A percentile compares a stretch with the other conserved stretches of the same genome.
Evolutionary conservation across 2,888 invertebrate species (phyloP).

Genomic region (Eupsilia transversa): DNA sequence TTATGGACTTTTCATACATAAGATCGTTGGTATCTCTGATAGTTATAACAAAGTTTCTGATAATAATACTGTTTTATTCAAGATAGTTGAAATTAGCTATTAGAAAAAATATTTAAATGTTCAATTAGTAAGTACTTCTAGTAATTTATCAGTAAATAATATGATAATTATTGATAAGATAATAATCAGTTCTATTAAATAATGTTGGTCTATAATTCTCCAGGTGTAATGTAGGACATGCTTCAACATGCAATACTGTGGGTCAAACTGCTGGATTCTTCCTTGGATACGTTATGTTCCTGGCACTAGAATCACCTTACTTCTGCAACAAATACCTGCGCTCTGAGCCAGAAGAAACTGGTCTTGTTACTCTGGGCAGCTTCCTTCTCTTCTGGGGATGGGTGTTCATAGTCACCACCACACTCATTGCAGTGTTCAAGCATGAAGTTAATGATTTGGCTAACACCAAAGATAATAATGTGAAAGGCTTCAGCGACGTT

Average conservation of each 20-base stretch:
- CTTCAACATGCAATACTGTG: conserved; percentile 99
- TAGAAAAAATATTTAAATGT: no score
- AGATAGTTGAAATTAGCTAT: not conserved
- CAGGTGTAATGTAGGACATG: conserved; percentile 98
- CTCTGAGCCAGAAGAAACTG: conserved; percentile 92
- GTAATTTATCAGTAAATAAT: conserved; percentile 5
- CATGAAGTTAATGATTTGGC: conserved; percentile 91
- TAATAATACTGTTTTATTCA: not conserved
- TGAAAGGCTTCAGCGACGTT: conserved; percentile 84
- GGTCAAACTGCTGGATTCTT: conserved; percentile 99
- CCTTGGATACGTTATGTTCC: conserved; percentile 98
- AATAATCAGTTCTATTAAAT: not conserved
- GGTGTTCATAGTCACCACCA: conserved; percentile 97
- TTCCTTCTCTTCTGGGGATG: conserved; percentile 99
- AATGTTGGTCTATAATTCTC: conserved; percentile 67
- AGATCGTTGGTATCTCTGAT: not conserved
- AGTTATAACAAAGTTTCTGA: conserved; percentile 3
- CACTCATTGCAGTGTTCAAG: conserved; percentile 97
- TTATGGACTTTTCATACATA: conserved; percentile 5
- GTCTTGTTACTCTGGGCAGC: conserved; percentile 93
- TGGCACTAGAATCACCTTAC: conserved; percentile 98
- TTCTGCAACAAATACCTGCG: conserved; percentile 98
- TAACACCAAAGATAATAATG: conserved; percentile 74
- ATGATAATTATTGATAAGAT: conserved; percentile 20
- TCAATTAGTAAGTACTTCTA: no score